These are phyloP conservation scores for Ruditapes philippinarum DNA, from an alignment of 1,140 invertebrate species.

Conservation along the genomic window DNA sequence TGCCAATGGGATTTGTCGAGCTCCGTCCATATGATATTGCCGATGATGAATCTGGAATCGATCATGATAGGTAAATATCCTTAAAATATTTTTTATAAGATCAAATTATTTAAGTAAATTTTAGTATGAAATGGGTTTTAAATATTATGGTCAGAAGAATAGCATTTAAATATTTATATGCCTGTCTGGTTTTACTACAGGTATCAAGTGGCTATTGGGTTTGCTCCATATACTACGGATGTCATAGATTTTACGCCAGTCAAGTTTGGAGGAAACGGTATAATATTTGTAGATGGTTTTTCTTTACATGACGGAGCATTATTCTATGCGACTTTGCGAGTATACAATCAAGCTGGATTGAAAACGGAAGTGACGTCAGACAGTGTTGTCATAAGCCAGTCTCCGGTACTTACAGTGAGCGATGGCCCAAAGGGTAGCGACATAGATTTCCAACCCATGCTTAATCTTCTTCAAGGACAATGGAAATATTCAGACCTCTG, in stretches of 20 bases:
- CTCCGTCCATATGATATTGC: not conserved
- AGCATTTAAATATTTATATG: too few species aligned
- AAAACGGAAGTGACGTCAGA: slow-evolving; percentile 21
- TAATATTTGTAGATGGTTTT: not conserved
- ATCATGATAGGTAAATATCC: slow-evolving; percentile 18
- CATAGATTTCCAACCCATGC: slow-evolving; percentile 38
- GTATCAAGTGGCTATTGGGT: slow-evolving; percentile 13
- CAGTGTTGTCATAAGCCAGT: slow-evolving; percentile 42
- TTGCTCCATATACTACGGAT: not conserved
- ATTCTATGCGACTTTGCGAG: slow-evolving; percentile 19
- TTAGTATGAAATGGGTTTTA: too few species aligned
- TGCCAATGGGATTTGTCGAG: slow-evolving; percentile 25
- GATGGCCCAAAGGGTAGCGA: slow-evolving; percentile 16
- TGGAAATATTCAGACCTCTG: slow-evolving; percentile 54
- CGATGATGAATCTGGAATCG: slow-evolving; percentile 39
- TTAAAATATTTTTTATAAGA: too few species aligned
- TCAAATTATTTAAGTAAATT: too few species aligned
- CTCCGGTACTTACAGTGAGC: not conserved
- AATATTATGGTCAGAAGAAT: too few species aligned
- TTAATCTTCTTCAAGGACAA: slow-evolving; percentile 23
- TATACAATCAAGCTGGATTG: slow-evolving; percentile 39
- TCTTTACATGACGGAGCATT: not conserved
- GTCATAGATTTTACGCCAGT: not conserved
- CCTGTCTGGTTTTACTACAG: too few species aligned
- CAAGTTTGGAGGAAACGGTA: not conserved